Evolutionary conservation across 2,113 vertebrate genomes (phyloP).

Genomic region (Raphicerus campestris): DNA sequence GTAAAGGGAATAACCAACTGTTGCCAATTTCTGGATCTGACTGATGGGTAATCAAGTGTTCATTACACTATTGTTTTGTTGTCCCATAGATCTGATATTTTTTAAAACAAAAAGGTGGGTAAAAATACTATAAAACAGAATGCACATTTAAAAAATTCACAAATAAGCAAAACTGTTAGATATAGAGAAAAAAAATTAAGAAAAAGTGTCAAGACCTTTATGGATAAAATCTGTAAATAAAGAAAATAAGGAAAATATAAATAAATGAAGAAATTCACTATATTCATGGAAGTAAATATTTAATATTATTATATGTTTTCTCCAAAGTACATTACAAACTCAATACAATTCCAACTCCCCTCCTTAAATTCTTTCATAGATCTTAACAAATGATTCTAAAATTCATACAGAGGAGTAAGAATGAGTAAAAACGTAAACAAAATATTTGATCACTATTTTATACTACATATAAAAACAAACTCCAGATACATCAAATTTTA

Average conservation of each 20-base stretch:
- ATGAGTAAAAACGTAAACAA: background rate
- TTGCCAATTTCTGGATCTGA: background rate
- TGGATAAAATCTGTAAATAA: background rate
- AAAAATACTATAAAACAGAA: background rate
- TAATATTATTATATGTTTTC: background rate
- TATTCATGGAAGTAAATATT: background rate
- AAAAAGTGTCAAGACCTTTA: background rate
- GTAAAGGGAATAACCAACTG: background rate
- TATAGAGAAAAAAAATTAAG: background rate
- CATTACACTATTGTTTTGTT: background rate
- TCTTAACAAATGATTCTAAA: slow-evolving; percentile 30
- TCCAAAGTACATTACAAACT: background rate
- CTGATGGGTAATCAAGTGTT: background rate
- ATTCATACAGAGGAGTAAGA: slow-evolving; percentile 14
- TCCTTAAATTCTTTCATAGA: background rate
- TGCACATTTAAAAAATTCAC: background rate
- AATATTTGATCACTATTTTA: slow-evolving; percentile 2
- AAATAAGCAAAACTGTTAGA: background rate
- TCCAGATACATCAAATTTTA: background rate
- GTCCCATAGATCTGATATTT: background rate
- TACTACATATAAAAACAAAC: background rate
- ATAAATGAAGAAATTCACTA: background rate
- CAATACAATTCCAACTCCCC: background rate
- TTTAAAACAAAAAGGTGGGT: background rate
- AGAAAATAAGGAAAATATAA: background rate